A percentile compares a stretch with the other conserved stretches of the same genome.
phyloP scores from a whole-genome alignment of 2,113 vertebrate genomes.

The Trichomycterus rosablanca region DNA sequence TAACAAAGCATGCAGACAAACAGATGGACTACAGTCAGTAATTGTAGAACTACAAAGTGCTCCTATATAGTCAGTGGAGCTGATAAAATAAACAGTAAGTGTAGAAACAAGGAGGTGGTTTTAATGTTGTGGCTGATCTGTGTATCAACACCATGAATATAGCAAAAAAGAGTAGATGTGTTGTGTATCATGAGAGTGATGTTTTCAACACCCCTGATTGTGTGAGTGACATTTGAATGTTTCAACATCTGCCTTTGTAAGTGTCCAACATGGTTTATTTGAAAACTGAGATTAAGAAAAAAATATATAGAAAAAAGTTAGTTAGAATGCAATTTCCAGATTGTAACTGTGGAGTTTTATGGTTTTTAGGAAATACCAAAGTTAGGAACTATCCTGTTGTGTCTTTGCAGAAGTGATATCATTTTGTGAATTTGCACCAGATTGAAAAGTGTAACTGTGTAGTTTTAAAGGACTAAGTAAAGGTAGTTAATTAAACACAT shows the following conservation, averaged over 20 bases:
- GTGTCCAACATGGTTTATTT: too few relatives aligned
- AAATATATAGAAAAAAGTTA: too few relatives aligned
- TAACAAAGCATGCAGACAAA: too few relatives aligned
- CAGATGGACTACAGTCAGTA: too few relatives aligned
- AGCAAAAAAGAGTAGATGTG: neutral
- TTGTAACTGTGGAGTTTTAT: neutral
- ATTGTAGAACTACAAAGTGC: too few relatives aligned
- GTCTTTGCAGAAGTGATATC: neutral
- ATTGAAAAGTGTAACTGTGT: neutral
- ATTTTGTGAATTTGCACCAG: constrained; percentile 2
- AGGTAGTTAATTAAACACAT: constrained; percentile 2
- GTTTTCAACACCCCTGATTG: constrained; percentile 1
- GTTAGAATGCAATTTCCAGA: neutral
- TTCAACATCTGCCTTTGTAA: neutral
- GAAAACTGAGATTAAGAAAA: too few relatives aligned
- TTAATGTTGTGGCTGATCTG: too few relatives aligned
- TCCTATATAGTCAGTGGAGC: too few relatives aligned
- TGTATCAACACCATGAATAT: too few relatives aligned
- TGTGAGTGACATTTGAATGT: constrained; percentile 13
- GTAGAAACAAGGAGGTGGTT: too few relatives aligned
- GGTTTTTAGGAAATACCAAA: constrained; percentile 34
- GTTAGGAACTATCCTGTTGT: neutral
- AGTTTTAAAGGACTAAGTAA: constrained; percentile 1
- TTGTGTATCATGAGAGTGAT: neutral
- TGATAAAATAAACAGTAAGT: too few relatives aligned